These are phyloP conservation scores for Lasioglossum malachurum DNA, from an alignment of 2,888 invertebrate species.

Conservation along the genomic window DNA sequence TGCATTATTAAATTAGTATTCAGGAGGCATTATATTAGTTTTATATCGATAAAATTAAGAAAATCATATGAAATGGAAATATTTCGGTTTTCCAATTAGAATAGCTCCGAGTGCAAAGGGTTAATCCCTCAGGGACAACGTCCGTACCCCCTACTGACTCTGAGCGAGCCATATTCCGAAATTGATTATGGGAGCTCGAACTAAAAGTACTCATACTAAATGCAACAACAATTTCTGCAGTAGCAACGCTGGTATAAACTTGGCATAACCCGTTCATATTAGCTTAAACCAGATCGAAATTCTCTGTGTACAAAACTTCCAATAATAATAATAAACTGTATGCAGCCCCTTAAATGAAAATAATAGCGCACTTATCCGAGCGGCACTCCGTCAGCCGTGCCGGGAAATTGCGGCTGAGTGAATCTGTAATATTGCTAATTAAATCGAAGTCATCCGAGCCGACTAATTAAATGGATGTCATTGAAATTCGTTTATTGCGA, in stretches of 20 bases:
- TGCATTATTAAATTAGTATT: too few relatives aligned
- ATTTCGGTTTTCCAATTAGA: too few relatives aligned
- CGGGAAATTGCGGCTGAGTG: slow-evolving; percentile 13
- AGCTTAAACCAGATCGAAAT: background rate
- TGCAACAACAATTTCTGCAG: background rate
- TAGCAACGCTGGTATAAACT: too few relatives aligned
- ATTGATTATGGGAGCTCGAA: background rate
- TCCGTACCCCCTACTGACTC: background rate
- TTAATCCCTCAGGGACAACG: too few relatives aligned
- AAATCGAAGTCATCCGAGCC: slow-evolving; percentile 32
- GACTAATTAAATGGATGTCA: slow-evolving; percentile 19
- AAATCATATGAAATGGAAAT: too few relatives aligned
- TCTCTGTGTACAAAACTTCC: background rate
- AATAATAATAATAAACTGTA: background rate
- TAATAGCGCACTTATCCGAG: slow-evolving; percentile 34
- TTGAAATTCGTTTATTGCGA: slow-evolving; percentile 44
- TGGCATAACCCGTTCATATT: background rate
- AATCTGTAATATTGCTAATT: slow-evolving; percentile 42
- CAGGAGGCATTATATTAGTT: too few relatives aligned
- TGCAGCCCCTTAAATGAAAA: slow-evolving; percentile 19
- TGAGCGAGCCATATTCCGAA: background rate
- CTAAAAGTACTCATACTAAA: background rate
- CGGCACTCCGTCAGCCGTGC: background rate
- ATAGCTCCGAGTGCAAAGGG: too few relatives aligned
- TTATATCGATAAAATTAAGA: too few relatives aligned